Base-by-base conservation (phyloP, 2,888 invertebrate species). In the Scaptomyza reducta region DNA sequence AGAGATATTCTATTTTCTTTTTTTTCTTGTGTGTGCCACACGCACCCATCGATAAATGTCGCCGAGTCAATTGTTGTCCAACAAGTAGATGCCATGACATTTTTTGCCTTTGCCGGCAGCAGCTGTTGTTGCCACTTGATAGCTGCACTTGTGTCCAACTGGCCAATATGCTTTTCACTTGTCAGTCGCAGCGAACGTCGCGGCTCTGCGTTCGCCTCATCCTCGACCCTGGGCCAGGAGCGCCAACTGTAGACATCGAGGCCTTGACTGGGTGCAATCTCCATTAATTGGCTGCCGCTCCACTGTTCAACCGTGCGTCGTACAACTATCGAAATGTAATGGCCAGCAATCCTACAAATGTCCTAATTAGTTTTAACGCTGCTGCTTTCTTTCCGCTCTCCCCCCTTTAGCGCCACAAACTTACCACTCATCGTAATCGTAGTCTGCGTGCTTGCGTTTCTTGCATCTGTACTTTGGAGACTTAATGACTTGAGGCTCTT, bases 11-110 rank as follows among this genome's bases (percentile, higher is more conserved):
- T n/a, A n/a, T n/a, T n/a, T n/a, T n/a, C 1, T 13, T 33, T 33
- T n/a, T 35, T 68, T 80, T 71, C 58, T 51, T 29, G 29, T 33
- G 16, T 16, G 29, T 29, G 46, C 16, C 5, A 9, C 64, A 62
- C 69, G 62, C 71, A 79, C 77, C 68, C 70, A 84, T 70, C 65
- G 67, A 62, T 69, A 68, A 71, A 71, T 63, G 54, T 67, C 66
- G 46, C 14, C 18, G 50, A 54, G 46, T 64, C 62, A 63, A 81
- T 60, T 63, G 51, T 59, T 59, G 69, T 35, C 47, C 58, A 27
- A 55, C 14, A 22, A 35, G 56, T 41, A 35, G 56, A 38, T 42
- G 44, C 42, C 27, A 56, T 38, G 55, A 45, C 44, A 55, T 58
- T 38, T 44, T 29, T 14, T 35, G 40, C 51, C 40, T 31, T 14